Conservation (phyloP, 2,113 vertebrate genomes). For the Mobula birostris region DNA sequence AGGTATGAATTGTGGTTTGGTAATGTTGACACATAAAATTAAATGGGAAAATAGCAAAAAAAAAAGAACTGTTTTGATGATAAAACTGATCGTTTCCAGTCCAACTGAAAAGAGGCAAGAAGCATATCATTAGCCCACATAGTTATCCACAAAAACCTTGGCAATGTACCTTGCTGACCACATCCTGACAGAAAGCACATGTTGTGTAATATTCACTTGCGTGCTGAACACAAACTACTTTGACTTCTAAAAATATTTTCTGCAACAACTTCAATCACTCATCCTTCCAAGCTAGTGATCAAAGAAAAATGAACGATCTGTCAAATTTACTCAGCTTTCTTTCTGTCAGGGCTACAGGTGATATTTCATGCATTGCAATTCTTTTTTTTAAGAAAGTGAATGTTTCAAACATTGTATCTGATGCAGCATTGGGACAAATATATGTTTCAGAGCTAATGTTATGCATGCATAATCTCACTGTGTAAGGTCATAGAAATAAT, state of each 20-base stretch:
- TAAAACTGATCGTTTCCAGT: conserved; percentile 18
- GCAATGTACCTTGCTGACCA: conserved; percentile 14
- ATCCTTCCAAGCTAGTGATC: background rate
- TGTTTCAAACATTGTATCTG: background rate
- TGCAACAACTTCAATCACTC: conserved; percentile 16
- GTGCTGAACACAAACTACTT: conserved; percentile 28
- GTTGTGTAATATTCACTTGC: conserved; percentile 28
- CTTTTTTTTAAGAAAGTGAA: background rate
- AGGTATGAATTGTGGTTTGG: conserved; percentile 8
- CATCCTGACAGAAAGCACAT: conserved; percentile 23
- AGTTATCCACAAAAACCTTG: conserved; percentile 26
- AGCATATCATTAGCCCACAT: background rate
- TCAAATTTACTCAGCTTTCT: background rate
- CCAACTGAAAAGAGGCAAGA: background rate
- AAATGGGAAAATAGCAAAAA: background rate
- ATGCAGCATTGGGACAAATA: background rate
- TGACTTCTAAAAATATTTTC: conserved; percentile 25
- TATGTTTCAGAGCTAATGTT: background rate
- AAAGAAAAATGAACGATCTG: background rate
- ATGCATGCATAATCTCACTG: background rate
- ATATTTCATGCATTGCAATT: background rate
- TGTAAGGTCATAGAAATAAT: background rate
- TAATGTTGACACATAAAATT: conserved; percentile 14
- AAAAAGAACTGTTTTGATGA: conserved; percentile 1
- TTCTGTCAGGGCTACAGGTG: background rate